Percentiles rank a stretch among this genome's conserved stretches.
These are phyloP conservation scores for Otolemur crassicaudatus DNA, from an alignment of 2,797 vertebrate species.

Conservation along the genomic window DNA sequence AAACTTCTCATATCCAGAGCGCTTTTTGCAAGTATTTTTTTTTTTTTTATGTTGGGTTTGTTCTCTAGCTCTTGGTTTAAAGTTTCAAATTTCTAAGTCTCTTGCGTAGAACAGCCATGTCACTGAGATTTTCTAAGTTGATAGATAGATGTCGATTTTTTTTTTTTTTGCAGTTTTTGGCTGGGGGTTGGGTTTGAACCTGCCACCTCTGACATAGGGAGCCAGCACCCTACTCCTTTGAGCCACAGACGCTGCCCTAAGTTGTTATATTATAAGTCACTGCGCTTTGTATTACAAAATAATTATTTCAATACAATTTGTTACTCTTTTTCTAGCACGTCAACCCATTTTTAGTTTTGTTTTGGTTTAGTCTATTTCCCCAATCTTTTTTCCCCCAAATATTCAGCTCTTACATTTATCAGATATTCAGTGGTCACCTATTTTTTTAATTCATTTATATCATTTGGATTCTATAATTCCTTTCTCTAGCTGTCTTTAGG, in stretches of 20 bases:
- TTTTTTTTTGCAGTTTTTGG: no score
- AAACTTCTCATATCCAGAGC: slow-evolving; percentile 25
- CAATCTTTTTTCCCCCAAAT: not conserved
- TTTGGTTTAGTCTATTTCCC: not conserved
- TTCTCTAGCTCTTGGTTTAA: slow-evolving; percentile 30
- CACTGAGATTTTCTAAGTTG: slow-evolving; percentile 15
- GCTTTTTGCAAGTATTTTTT: not conserved
- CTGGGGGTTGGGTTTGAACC: no score
- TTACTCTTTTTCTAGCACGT: not conserved
- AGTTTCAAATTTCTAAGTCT: slow-evolving; percentile 61
- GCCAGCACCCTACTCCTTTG: no score
- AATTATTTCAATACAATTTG: not conserved
- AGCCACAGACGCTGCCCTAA: not conserved
- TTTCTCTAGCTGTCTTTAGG: not conserved
- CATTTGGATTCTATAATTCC: not conserved
- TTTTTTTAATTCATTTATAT: slow-evolving; percentile 39
- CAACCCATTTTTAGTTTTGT: slow-evolving; percentile 38
- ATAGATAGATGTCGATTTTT: no score
- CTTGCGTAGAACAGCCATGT: slow-evolving; percentile 35
- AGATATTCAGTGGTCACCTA: not conserved
- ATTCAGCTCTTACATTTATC: not conserved
- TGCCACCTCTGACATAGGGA: no score
- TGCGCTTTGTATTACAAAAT: slow-evolving; percentile 36
- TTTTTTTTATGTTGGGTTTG: not conserved
- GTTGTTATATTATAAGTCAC: slow-evolving; percentile 49